These are phyloP conservation scores for Dicrostonyx torquatus DNA, from an alignment of 2,797 vertebrate species.

Conservation along the genomic window DNA sequence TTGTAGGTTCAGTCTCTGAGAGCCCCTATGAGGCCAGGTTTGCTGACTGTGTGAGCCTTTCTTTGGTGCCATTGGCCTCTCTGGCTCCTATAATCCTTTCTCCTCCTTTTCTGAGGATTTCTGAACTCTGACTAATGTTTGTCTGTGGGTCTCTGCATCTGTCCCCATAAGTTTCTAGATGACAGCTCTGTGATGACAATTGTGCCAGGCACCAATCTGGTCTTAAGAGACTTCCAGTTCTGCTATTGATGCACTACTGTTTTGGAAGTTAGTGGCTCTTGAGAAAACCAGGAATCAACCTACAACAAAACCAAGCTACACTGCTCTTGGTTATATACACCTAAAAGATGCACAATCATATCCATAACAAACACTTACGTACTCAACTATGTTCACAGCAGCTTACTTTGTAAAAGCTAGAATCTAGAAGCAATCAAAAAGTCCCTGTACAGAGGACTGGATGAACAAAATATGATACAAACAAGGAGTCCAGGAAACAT, in stretches of 20 bases:
- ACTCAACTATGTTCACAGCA: not conserved
- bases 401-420: not conserved
- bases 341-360: not conserved
- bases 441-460: not conserved
- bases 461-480: not conserved
- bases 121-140: not conserved
- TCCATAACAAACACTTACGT: not conserved
- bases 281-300: not conserved
- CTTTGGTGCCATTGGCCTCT: not conserved
- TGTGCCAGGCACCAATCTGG: not conserved
- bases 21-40: not conserved
- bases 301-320: not conserved
- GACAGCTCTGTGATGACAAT: not conserved
- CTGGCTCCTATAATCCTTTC: not conserved
- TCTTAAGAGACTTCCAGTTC: not conserved
- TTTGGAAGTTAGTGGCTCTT: not conserved
- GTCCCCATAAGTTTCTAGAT: not conserved
- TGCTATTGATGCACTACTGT: not conserved
- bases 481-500: not conserved
- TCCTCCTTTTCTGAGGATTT: not conserved
- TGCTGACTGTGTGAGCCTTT: not conserved
- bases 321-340: not conserved
- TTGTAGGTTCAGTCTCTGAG: not conserved
- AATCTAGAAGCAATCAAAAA: not conserved
- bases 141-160: not conserved